Evolutionary conservation across 2,888 invertebrate species (phyloP), one percentile per base, ranked within the genome.

Genomic region (Deroplatys truncata): DNA sequence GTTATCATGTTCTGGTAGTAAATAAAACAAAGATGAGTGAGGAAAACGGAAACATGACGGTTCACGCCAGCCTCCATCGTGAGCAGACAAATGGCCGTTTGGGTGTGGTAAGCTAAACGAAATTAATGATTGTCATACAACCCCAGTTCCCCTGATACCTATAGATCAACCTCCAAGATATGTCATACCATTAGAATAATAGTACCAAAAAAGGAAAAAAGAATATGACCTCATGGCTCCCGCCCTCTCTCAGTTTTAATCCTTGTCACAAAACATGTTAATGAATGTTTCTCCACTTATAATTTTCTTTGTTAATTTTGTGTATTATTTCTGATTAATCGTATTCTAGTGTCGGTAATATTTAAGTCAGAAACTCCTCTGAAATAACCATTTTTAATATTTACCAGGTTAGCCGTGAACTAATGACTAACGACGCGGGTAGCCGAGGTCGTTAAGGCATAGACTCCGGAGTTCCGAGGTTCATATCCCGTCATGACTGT

Each of bases 101-200:
- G 89, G 89, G 89, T 89, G 89, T 89, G 89, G 89, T 82, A 84
- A 49, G 72, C 31, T 89, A 89, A 89, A 85, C 72, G 85, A 85
- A 89, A 89, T 89, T 89, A 89, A 89, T 89, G 89, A 89, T 89
- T 89, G 89, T 89, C 89, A 85, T 89, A 89, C 87, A 83, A 89
- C 89, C 84, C 84, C 35, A 43, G 82, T 87, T 89, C 89, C 89
- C 89, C 35, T 49, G 89, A 85, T 84, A 72, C 85, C 89, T 85
- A 89, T 89, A 85, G 85, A 89, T 89, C 89, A 89, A 85, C 84
- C 84, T 84, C 88, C 85, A 88, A 88, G 88, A 88, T 88, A 84
- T 89, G 87, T 87, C 87, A 83, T 28, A 87, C 87, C 83, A 83
- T 87, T 87, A 87, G 82, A 87, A 87, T 87, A 87, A 72, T 72